Conservation (phyloP, 2,113 vertebrate species). For the Oostethus manadensis region DNA sequence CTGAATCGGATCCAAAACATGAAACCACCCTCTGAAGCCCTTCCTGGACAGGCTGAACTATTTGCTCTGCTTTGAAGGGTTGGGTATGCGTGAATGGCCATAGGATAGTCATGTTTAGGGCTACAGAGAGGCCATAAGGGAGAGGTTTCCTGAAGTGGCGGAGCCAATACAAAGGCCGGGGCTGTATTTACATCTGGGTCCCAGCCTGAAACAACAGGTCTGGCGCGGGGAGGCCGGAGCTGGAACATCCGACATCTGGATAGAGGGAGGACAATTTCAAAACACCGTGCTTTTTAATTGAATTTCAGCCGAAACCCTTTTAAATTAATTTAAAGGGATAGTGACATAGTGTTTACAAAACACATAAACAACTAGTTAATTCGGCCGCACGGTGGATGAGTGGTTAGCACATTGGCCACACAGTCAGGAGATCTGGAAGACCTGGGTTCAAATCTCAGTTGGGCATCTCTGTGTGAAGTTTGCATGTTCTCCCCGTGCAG, state of each 20-base stretch:
- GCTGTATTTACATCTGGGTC: constrained; percentile 73
- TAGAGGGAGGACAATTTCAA: constrained; percentile 53
- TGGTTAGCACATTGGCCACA: too few relatives aligned
- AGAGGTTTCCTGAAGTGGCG: constrained; percentile 66
- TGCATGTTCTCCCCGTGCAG: too few relatives aligned
- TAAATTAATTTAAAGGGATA: too few relatives aligned
- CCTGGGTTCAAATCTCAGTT: too few relatives aligned
- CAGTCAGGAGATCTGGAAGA: too few relatives aligned
- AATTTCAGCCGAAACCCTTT: too few relatives aligned
- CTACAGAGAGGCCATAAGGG: constrained; percentile 62
- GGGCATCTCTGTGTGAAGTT: too few relatives aligned
- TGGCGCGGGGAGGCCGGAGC: constrained; percentile 62
- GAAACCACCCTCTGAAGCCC: constrained; percentile 54
- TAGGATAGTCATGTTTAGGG: constrained; percentile 64
- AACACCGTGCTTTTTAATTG: constrained; percentile 30
- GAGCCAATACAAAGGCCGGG: constrained; percentile 75
- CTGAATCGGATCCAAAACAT: constrained; percentile 51
- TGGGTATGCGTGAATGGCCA: constrained; percentile 62
- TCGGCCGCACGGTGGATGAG: too few relatives aligned
- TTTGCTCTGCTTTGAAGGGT: constrained; percentile 69
- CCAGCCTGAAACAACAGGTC: constrained; percentile 73
- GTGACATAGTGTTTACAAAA: too few relatives aligned
- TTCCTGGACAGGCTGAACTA: constrained; percentile 61
- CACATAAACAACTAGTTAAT: too few relatives aligned
- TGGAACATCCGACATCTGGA: constrained; percentile 67